A percentile compares a stretch with the other conserved stretches of the same genome.
Conservation (phyloP, 2,113 vertebrate genomes). For the Cheirogaleus medius region DNA sequence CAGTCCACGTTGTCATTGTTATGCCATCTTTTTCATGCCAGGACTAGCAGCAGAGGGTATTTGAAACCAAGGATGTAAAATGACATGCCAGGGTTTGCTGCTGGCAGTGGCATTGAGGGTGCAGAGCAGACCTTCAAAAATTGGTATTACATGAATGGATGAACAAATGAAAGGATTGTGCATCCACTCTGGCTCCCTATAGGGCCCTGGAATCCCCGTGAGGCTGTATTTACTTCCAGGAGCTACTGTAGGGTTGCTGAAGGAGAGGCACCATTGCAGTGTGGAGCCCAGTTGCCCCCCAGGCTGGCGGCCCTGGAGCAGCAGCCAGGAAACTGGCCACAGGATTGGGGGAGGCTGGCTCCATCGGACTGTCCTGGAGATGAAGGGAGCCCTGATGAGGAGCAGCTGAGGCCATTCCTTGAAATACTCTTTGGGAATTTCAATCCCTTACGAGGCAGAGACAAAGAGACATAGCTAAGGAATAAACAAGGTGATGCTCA, state of each 20-base stretch:
- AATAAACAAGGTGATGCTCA: neutral
- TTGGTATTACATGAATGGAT: neutral
- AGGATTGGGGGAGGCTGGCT: neutral
- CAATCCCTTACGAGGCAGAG: neutral
- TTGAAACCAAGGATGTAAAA: neutral
- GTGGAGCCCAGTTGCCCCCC: no score
- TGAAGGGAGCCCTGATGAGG: neutral
- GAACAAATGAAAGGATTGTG: neutral
- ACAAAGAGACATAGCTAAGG: neutral
- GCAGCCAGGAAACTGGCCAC: neutral
- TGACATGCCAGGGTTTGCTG: neutral
- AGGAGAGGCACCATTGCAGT: no score
- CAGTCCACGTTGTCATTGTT: neutral
- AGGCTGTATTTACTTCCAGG: neutral
- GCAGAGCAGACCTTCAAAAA: neutral
- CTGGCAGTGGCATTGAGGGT: neutral
- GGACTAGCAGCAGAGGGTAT: neutral
- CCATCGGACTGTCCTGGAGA: neutral
- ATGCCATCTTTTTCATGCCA: neutral
- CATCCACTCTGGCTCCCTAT: neutral
- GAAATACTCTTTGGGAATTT: neutral
- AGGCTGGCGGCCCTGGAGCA: neutral
- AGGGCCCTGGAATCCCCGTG: neutral
- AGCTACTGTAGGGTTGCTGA: neutral
- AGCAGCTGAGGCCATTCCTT: neutral